Evolutionary conservation across 1,140 invertebrate genomes (phyloP), one percentile per base, ranked within the genome.

Genomic region (Trachymyrmex cornetzi): DNA sequence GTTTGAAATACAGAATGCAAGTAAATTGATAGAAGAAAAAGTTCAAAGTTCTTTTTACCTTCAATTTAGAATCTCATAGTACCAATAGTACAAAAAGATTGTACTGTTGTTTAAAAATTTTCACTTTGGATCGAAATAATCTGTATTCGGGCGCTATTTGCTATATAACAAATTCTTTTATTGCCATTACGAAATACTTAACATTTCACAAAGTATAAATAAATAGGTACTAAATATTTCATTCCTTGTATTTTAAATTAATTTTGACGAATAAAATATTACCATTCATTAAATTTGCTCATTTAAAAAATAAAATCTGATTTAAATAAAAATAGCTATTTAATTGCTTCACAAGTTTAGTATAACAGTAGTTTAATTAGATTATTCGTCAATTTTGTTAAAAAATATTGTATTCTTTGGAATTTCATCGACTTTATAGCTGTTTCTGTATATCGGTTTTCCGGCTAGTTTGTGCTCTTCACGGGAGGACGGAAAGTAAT

Each of bases 401-500:
- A 88, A 88, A 82, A 77, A 77, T 27, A 66, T 64, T 34, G 38
- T 48, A 44, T 72, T 44, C 16, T 55, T 27, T n/a, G 34, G 19
- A 88, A 75, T 86, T 85, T 55, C 22, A 61, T 14, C 24, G 48
- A 14, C 19, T 38, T 59, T 77, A 44, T 12, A 7, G 12, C 22
- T 19, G 48, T 27, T 57, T 27, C 24, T 48, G 38, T 30, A 55
- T 86, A 75, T 90, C 66, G 79, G 24, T 80, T 85, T 87, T 90
- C 67, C 48, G 38, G 16, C 27, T 86, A 77, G 59, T 86, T 63
- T 59, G 34, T 44, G 12, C 38, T 72, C 30, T 48, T 61, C 48
- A 75, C 69, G 34, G 44, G 64, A 66, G 63, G 67, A 66, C 69
- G 85, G 74, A 22, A 82, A 87, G 64, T 89, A 82, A 90, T 90